Evolutionary conservation across 2,888 invertebrate genomes (phyloP), one percentile per base, ranked within the genome.

Genomic region (Malacosoma neustria): DNA sequence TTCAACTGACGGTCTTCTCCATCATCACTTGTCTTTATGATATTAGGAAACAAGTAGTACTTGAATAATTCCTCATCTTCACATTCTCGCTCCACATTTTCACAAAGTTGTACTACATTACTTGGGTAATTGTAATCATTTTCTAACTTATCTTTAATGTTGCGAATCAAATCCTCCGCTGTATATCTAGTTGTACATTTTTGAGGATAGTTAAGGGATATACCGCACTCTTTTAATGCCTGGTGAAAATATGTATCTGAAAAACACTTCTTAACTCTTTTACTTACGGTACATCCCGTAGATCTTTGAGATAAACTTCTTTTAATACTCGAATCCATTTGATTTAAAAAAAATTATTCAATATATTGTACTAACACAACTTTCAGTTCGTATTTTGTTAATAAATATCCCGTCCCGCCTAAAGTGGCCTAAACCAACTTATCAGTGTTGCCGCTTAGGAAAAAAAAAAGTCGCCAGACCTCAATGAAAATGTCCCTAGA

Each of bases 31-130:
- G 59, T 47, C 33, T 58, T 41, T 37, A 65, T 61, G 31, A 85
- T 71, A 45, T 82, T 85, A 12, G 77, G 79, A 46, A 68, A 79
- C 34, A 87, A 49, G 43, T 74, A 82, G 35, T 81, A 71, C 45
- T 64, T 70, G 14, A 67, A 66, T 29, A 62, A 13, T 34, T 52
- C 43, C 14, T 63, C 38, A 42, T 65, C 46, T 29, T 50, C 43
- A 38, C 65, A 67, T 48, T 65, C 65, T 32, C 56, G 58, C 15
- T 58, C 55, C 9, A 70, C 50, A 35, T 49, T 46, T 2, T 49
- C 42, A 42, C 87, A 72, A 40, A 91, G 87, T 33, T 87, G 87
- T 1, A 84, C 61, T n/a, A 89, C 64, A 54, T 88, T 89, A 32
- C 86, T 72, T 0, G 88, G 87, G 57, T 87, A 89, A 31, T 89